Percentiles rank a stretch among this genome's conserved stretches.
Evolutionary conservation across 2,113 vertebrate genomes (phyloP).

Genomic region (Pristiophorus japonicus): DNA sequence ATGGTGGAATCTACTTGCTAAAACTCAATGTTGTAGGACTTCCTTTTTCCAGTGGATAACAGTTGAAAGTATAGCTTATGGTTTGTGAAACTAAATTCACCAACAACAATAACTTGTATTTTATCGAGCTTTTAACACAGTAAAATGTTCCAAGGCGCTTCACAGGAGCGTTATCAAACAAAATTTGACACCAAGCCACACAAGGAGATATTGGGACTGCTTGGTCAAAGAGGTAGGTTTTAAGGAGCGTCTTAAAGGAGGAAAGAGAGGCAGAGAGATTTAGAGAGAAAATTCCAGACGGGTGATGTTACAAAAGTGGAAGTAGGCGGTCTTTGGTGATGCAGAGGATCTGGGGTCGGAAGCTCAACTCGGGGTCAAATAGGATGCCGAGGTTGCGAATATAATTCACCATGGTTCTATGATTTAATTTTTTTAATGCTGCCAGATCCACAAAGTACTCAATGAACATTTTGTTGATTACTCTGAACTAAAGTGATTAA

Average conservation of each 20-base stretch:
- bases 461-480: neutral
- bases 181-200: too few species aligned
- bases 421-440: neutral
- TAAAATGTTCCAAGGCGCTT: too few species aligned
- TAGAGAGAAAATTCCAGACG: too few species aligned
- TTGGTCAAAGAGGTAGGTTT: too few species aligned
- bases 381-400: neutral
- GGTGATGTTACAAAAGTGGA: too few species aligned
- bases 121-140: too few species aligned
- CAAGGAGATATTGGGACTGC: too few species aligned
- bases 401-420: neutral
- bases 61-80: neutral
- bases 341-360: neutral
- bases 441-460: neutral
- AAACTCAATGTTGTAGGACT: neutral
- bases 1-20: neutral
- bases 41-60: neutral
- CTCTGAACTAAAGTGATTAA: neutral
- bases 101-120: neutral
- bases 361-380: neutral
- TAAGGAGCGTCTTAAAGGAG: too few species aligned
- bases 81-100: neutral
- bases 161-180: too few species aligned
- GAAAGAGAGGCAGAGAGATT: neutral
- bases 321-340: neutral